Percentiles rank a stretch among this genome's conserved stretches.
Conservation (phyloP, 2,888 invertebrate species). For the Amiota minor region DNA sequence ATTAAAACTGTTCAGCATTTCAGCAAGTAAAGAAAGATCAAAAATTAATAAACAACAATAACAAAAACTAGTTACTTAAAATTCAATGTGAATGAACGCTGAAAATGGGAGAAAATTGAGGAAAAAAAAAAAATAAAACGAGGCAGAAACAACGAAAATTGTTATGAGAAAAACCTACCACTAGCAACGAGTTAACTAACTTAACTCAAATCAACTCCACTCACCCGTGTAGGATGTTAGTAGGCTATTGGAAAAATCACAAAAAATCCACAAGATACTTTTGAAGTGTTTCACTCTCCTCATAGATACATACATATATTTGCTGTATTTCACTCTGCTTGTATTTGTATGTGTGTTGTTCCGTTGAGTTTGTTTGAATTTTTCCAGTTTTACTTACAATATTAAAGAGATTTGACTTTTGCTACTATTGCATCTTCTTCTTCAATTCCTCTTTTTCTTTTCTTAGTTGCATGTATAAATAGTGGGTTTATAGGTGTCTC, state of each 20-base stretch:
- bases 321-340: background rate
- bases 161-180: too few species aligned
- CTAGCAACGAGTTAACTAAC: conserved; percentile 42
- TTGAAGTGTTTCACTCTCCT: too few species aligned
- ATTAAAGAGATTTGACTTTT: conserved; percentile 15
- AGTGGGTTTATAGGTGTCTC: conserved; percentile 65
- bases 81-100: conserved; percentile 28
- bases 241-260: conserved; percentile 71
- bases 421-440: conserved; percentile 24
- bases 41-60: conserved; percentile 50
- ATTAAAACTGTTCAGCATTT: conserved; percentile 18
- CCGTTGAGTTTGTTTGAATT: conserved; percentile 53
- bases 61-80: conserved; percentile 49
- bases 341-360: too few species aligned
- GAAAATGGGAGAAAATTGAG: background rate
- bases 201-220: conserved; percentile 44
- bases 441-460: conserved; percentile 27
- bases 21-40: conserved; percentile 38
- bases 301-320: background rate
- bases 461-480: conserved; percentile 51
- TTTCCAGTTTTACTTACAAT: conserved; percentile 56
- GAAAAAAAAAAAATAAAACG: conserved; percentile 12
- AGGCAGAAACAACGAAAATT: conserved; percentile 10
- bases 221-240: conserved; percentile 67
- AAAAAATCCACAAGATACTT: conserved; percentile 43